Evolutionary conservation across 2,797 vertebrate species (phyloP), one percentile per base, ranked within the genome.

Genomic region (Melanotaenia maccullochi): DNA sequence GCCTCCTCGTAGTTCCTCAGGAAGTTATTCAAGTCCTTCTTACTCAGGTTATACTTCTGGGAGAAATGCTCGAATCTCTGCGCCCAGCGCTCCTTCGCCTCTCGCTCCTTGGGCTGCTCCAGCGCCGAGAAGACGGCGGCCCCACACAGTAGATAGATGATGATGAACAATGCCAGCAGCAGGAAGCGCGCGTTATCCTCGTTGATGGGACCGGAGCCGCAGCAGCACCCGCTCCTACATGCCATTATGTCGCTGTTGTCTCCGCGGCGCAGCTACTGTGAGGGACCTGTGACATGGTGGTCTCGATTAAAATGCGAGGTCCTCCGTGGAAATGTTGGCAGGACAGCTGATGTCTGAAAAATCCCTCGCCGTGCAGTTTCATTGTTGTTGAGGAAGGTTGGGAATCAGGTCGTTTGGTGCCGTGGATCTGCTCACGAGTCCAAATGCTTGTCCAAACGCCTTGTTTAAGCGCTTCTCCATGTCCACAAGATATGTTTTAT

Each of bases 41-140:
- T 91, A 71, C 95, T 96, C 71, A 99, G 94, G 90, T 97, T 96
- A 90, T 97, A 92, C 85, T 92, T 94, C 40, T 93, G 95, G 68
- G 94, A 95, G 93, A 98, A 99, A 86, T 90, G 92, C 76, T 96
- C 95, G 71, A 97, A 93, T 80, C 95, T 93, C 76, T 93, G 93
- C 85, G 93, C 90, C 97, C 97, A 99, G 81, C 93, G 93, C 86
- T 95, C 95, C 84, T 96, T 95, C 67, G 96, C 95, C 79, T 95
- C 94, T 9, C 89, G 90, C 91, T 98, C 97, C 68, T 93, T 95
- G 9, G 96, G 96, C 79, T 93, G 94, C 90, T 99, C 97, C 85
- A 99, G 93, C 65, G 96, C 96, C 0, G 97, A 98, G 92, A 98
- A 98, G 40, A 98, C 96, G 0, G 96, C 97, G 38, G 97, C 97